Evolutionary conservation across 2,888 invertebrate genomes (phyloP), one percentile per base, ranked within the genome.

Genomic region (Pilophorus perplexus): DNA sequence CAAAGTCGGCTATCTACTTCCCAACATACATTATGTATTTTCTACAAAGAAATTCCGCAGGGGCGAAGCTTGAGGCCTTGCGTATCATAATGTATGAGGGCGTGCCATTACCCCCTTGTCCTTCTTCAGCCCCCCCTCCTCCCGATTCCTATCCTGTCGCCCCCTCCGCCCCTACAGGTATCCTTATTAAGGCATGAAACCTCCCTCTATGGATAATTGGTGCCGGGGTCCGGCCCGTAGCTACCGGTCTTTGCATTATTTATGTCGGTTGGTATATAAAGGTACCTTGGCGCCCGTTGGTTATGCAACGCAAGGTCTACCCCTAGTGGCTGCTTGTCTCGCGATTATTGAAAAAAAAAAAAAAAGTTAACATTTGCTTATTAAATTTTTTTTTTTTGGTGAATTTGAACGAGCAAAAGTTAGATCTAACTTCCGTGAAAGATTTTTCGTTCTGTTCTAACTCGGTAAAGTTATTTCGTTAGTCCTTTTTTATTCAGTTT

Each of bases 81-180:
- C 66, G 68, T 68, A 68, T 68, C 68, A 68, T 68, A 68, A 68
- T 68, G 68, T 68, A 68, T 68, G 66, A 68, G 66, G 65, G 65
- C 52, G 60, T 59, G 54, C 66, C 66, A 68, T 66, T 62, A 62
- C 60, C 68, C 42, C 20, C 38, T 23, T 33, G 40, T 14, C 42
- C 18, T n/a, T n/a, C 42, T 14, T 14, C 42, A 5, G 42, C 55
- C 23, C 38, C 23, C 46, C 28, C 50, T 48, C 46, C 48, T 48
- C 38, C 57, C 8, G 6, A 25, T 57, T 48, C 22, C 25, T 16
- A 40, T 33, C 28, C 20, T 22, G 28, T 33, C 27, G 6, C 46
- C 46, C 38, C 22, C 46, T 66, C 44, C 33, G 25, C 38, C 48
- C 18, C 23, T 25, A 12, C 50, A 16, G 16, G 23, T 18, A 18